phyloP scores from a whole-genome alignment of 2,797 vertebrate genomes.

The Pterois miles region DNA sequence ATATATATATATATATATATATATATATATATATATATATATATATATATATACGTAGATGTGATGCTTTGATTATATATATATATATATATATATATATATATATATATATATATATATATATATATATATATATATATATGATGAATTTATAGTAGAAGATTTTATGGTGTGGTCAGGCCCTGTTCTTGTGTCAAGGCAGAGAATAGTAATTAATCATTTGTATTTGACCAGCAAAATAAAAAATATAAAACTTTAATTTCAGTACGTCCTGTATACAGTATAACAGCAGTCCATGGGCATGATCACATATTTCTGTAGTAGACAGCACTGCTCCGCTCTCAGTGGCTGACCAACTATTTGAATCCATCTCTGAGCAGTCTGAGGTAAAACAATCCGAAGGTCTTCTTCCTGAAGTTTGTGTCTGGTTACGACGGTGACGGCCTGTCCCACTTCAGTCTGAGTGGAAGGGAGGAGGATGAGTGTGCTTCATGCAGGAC shows the following conservation, averaged over 20 bases:
- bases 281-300: conserved; percentile 21
- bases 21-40: conserved; percentile 27
- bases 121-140: conserved; percentile 4
- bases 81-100: too few relatives aligned
- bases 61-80: too few relatives aligned
- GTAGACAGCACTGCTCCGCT: neutral
- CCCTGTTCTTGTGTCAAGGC: conserved; percentile 19
- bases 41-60: conserved; percentile 1
- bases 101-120: neutral
- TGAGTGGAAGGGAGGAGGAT: conserved; percentile 1
- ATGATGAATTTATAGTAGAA: conserved; percentile 31
- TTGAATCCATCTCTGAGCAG: conserved; percentile 23
- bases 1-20: neutral
- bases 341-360: neutral
- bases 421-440: conserved; percentile 28
- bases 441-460: neutral
- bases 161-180: conserved; percentile 1
- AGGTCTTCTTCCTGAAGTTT: conserved; percentile 1
- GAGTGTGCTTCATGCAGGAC: conserved; percentile 44
- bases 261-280: conserved; percentile 57
- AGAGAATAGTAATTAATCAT: conserved; percentile 16
- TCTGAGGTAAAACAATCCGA: conserved; percentile 16
- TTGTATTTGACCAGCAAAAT: conserved; percentile 62
- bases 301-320: neutral
- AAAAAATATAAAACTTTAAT: conserved; percentile 71